Evolutionary conservation across 2,797 vertebrate genomes (phyloP), one percentile per base, ranked within the genome.

Genomic region (Clarias laeviceps): DNA sequence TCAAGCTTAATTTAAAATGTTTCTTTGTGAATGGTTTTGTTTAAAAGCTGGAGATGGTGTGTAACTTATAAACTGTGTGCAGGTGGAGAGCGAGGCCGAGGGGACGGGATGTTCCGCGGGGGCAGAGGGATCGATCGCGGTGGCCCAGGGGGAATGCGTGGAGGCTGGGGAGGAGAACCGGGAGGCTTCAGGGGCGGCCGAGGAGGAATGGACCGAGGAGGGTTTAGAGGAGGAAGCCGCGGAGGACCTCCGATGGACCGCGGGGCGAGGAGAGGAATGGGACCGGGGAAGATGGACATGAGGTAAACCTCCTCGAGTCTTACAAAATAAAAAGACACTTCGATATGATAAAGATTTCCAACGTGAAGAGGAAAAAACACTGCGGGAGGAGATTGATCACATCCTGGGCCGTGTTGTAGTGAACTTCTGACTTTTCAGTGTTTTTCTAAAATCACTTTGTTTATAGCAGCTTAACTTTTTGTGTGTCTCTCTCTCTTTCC

Each of bases 271-370:
- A 94, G 98, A 90, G 96, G 97, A 86, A 97, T 98, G 89, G 97
- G 97, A 69, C 97, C 97, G 9, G 97, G 97, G n/a, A 99, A 99
- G 90, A 96, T 98, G 96, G 97, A 99, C 91, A 95, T 96, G 94
- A 98, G 98, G 98, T 98, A 94, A 29, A 88, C 5, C 14, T n/a
- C 5, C 14, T n/a, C 50, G 1, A 22, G 5, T 11, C 22, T 65
- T 14, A 17, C 70, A 32, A 14, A 40, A 12, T 12, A 1, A 9
- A 7, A 11, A 32, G 0, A 1, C 3, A 24, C n/a, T 62, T n/a
- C 0, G 15, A 24, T 73, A 17, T 73, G 27, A 54, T 17, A 7
- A 1, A 54, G 40, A 20, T 56, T 22, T 62, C n/a, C 5, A 79
- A 62, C 18, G 2, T 37, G 6, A 64, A 24, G 5, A 73, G 7